Percentiles rank a stretch among this genome's conserved stretches.
Evolutionary conservation across 2,113 vertebrate genomes (phyloP).

Genomic region (Bufo bufo): DNA sequence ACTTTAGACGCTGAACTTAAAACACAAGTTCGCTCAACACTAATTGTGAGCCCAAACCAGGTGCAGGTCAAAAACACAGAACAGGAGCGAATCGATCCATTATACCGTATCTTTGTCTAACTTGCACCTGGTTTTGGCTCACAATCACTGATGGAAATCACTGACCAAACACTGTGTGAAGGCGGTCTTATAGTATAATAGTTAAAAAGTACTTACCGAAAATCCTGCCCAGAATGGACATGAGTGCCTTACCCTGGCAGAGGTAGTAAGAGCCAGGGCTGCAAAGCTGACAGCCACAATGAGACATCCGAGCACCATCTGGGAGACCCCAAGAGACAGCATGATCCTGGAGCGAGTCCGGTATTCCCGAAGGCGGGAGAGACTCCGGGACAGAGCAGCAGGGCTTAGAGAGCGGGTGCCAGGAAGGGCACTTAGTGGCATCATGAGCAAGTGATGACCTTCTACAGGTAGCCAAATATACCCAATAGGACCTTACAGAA

Average conservation of each 20-base stretch:
- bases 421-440: slow-evolving; percentile 68
- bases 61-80: too few relatives aligned
- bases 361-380: slow-evolving; percentile 86
- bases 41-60: too few relatives aligned
- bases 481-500: background rate
- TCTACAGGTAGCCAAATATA: slow-evolving; percentile 7
- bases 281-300: slow-evolving; percentile 97
- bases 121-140: too few relatives aligned
- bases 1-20: too few relatives aligned
- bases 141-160: too few relatives aligned
- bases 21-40: too few relatives aligned
- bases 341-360: slow-evolving; percentile 88
- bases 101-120: too few relatives aligned
- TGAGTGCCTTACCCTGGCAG: slow-evolving; percentile 92
- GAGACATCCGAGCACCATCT: slow-evolving; percentile 94
- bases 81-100: too few relatives aligned
- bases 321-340: slow-evolving; percentile 90
- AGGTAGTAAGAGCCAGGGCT: slow-evolving; percentile 93
- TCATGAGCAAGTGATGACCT: slow-evolving; percentile 42
- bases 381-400: slow-evolving; percentile 84
- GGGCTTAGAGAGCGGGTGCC: slow-evolving; percentile 80
- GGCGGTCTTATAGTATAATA: background rate
- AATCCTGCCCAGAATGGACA: slow-evolving; percentile 98
- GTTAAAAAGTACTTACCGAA: slow-evolving; percentile 82
- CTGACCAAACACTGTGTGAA: too few relatives aligned